Conservation (phyloP, 2,888 invertebrate genomes). For the Germaria angustata region DNA sequence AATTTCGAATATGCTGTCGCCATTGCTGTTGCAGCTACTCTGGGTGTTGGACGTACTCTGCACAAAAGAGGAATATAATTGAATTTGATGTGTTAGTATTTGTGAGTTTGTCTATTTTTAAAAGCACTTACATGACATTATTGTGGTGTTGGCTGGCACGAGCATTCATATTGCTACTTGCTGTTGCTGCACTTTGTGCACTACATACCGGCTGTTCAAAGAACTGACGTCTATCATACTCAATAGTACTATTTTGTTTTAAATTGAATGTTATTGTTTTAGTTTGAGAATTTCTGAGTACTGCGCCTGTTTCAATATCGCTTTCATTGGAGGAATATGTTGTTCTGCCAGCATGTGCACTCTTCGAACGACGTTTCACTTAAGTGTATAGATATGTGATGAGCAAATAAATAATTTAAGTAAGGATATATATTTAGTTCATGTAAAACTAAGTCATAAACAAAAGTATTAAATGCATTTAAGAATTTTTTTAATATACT, state of each 20-base stretch:
- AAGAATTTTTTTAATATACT: not conserved
- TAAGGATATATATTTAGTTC: not conserved
- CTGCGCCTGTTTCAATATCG: slow-evolving; percentile 65
- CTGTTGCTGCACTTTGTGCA: slow-evolving; percentile 54
- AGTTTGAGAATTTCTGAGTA: slow-evolving; percentile 78
- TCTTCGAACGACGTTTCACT: slow-evolving; percentile 80
- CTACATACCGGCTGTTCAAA: slow-evolving; percentile 73
- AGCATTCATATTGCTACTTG: slow-evolving; percentile 51
- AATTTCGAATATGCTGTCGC: slow-evolving; percentile 81
- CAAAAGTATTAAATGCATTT: no score
- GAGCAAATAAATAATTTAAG: not conserved
- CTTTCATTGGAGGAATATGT: slow-evolving; percentile 73
- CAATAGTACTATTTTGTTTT: slow-evolving; percentile 80
- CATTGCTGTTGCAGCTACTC: slow-evolving; percentile 56
- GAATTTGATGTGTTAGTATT: slow-evolving; percentile 15
- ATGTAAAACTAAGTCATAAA: no score
- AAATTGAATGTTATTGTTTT: slow-evolving; percentile 78
- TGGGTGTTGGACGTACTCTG: slow-evolving; percentile 62
- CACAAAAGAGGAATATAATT: slow-evolving; percentile 20
- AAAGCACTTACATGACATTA: slow-evolving; percentile 79
- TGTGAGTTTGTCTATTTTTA: slow-evolving; percentile 29
- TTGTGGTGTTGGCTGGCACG: slow-evolving; percentile 76
- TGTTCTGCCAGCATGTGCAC: slow-evolving; percentile 79
- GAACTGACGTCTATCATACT: slow-evolving; percentile 77
- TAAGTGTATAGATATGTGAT: slow-evolving; percentile 53